Evolutionary conservation across 2,797 vertebrate species (phyloP), one percentile per base, ranked within the genome.

Genomic region (Hozukius guyotensis): DNA sequence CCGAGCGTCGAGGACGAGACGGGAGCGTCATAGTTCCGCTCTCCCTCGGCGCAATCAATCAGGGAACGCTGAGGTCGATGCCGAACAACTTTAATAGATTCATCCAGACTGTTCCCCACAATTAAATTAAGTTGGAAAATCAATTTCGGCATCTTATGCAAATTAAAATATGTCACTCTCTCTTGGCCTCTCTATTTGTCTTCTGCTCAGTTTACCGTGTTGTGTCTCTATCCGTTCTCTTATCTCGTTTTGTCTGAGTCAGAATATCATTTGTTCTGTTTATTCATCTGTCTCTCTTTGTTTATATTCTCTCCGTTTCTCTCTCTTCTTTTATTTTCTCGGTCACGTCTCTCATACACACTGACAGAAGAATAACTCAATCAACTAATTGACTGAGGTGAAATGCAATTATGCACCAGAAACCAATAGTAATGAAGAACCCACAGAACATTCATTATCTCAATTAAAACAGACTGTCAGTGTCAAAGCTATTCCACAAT

Each of bases 111-210:
- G 82, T 84, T 90, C 89, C 62, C 78, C 76, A 72, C 91, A 92
- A 94, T 94, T 93, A 87, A 85, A 94, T 94, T 89, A 92, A 75
- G 85, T 85, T 81, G 80, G 79, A 91, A 93, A 94, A 94, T 95
- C 91, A 90, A 94, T 94, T 88, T 84, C 34, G 8, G 87, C 79
- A 89, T 91, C 87, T 91, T 85, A 89, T 91, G 90, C 82, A 91
- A 91, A 93, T 91, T 80, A 87, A 86, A 87, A 83, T 85, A 79
- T 75, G 82, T 76, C 84, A 72, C 70, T 88, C 80, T 87, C 31
- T 66, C 80, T 70, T 72, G 60, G 77, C 60, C 22, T 73, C 63
- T 83, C 69, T 71, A 82, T 91, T 86, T 64, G 62, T 87, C 78
- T 89, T 72, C 67, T 56, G 72, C 66, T 87, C 42, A 12, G 34